Evolutionary conservation across 2,888 invertebrate species (phyloP).

Genomic region (Drosophila ochracea): DNA sequence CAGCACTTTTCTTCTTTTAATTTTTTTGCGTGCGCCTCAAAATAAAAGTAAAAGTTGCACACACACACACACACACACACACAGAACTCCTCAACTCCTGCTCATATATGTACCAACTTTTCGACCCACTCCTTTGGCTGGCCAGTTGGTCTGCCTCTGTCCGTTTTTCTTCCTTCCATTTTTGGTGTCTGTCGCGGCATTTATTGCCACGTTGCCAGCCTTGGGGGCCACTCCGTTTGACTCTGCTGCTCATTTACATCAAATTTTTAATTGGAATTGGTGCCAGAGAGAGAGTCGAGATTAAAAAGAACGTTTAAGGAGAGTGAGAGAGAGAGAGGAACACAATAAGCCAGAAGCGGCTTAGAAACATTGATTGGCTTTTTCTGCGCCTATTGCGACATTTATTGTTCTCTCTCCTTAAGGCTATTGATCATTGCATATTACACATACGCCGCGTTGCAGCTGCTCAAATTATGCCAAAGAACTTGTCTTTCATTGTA

Average conservation of each 20-base stretch:
- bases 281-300: constrained; percentile 24
- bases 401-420: neutral
- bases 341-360: constrained; percentile 40
- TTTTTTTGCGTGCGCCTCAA: constrained; percentile 59
- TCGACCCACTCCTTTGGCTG: constrained; percentile 39
- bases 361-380: constrained; percentile 49
- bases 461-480: neutral
- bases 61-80: constrained; percentile 1
- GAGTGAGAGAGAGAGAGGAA: neutral
- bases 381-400: constrained; percentile 9
- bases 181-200: constrained; percentile 72
- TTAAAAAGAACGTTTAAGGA: constrained; percentile 1
- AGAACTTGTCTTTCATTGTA: neutral
- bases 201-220: constrained; percentile 69
- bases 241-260: constrained; percentile 76
- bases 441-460: constrained; percentile 10
- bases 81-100: neutral
- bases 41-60: constrained; percentile 78
- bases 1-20: constrained; percentile 55
- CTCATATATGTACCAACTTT: neutral
- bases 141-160: constrained; percentile 42
- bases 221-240: constrained; percentile 58
- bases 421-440: neutral
- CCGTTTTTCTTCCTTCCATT: constrained; percentile 33
- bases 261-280: constrained; percentile 77